A percentile compares a stretch with the other conserved stretches of the same genome.
Evolutionary conservation across 2,797 vertebrate genomes (phyloP).

Genomic region (Adelosebastes latens): DNA sequence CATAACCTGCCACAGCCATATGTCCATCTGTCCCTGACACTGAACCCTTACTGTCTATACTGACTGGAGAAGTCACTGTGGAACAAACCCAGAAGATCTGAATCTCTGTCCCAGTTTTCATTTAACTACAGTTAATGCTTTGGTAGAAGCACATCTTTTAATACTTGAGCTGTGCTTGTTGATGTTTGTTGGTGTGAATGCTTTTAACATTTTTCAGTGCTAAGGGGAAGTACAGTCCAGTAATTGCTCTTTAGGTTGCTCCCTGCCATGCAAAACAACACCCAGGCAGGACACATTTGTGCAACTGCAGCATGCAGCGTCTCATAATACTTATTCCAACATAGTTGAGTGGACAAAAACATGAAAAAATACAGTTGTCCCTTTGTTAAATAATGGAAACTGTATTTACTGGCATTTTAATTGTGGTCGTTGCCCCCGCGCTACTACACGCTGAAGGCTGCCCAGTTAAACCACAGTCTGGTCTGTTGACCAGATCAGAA

Average conservation of each 20-base stretch:
- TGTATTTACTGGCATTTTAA: not conserved
- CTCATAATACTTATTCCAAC: not conserved
- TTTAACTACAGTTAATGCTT: not conserved
- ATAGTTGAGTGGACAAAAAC: not conserved
- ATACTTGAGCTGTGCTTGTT: not conserved
- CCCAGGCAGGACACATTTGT: not conserved
- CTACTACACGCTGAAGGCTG: too few species aligned
- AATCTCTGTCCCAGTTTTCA: not conserved
- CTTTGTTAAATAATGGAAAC: not conserved
- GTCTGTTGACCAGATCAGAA: too few species aligned
- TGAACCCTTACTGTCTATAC: not conserved
- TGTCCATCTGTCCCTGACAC: conserved; percentile 10
- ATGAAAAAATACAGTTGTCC: not conserved
- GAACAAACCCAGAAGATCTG: not conserved
- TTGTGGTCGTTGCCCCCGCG: too few species aligned
- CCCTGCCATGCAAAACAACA: not conserved
- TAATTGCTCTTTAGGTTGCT: conserved; percentile 3
- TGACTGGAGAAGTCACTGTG: not conserved
- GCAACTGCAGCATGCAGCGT: not conserved
- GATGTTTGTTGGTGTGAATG: not conserved
- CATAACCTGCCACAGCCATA: conserved; percentile 26
- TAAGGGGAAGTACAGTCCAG: not conserved
- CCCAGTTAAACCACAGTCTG: too few species aligned
- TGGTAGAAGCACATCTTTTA: not conserved
- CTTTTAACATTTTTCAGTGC: not conserved